Evolutionary conservation across 1,140 invertebrate genomes (phyloP).

Genomic region (Bicyclus anynana): DNA sequence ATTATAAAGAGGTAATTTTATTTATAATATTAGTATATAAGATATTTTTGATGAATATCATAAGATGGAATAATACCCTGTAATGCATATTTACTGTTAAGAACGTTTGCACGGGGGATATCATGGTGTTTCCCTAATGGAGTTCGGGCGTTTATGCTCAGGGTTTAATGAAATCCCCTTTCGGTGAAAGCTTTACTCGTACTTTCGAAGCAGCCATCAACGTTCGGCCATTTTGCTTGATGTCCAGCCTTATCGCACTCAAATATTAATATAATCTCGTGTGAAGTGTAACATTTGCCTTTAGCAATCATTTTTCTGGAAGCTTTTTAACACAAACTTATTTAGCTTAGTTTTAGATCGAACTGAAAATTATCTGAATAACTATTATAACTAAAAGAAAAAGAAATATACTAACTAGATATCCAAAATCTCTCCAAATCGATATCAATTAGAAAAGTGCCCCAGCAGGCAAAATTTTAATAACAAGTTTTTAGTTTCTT

Average conservation of each 20-base stretch:
- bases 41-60: not conserved
- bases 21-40: too few relatives aligned
- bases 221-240: slow-evolving; percentile 2
- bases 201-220: not conserved
- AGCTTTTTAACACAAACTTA: not conserved
- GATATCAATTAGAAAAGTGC: too few relatives aligned
- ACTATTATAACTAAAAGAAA: too few relatives aligned
- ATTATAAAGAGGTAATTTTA: too few relatives aligned
- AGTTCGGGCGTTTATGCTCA: not conserved
- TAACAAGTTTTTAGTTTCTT: too few relatives aligned
- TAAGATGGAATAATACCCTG: not conserved
- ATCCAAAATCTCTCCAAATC: too few relatives aligned
- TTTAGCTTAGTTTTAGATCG: too few relatives aligned
- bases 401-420: too few relatives aligned
- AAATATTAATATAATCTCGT: not conserved
- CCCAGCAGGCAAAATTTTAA: too few relatives aligned
- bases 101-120: not conserved
- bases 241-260: not conserved
- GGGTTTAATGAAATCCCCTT: slow-evolving; percentile 4
- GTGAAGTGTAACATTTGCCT: not conserved
- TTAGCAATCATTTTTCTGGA: not conserved
- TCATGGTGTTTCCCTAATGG: not conserved
- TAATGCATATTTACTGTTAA: not conserved
- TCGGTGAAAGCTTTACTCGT: slow-evolving; percentile 1
- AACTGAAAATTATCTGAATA: too few relatives aligned